phyloP scores from a whole-genome alignment of 2,797 vertebrate species.

The Tiaroga cobitis region DNA sequence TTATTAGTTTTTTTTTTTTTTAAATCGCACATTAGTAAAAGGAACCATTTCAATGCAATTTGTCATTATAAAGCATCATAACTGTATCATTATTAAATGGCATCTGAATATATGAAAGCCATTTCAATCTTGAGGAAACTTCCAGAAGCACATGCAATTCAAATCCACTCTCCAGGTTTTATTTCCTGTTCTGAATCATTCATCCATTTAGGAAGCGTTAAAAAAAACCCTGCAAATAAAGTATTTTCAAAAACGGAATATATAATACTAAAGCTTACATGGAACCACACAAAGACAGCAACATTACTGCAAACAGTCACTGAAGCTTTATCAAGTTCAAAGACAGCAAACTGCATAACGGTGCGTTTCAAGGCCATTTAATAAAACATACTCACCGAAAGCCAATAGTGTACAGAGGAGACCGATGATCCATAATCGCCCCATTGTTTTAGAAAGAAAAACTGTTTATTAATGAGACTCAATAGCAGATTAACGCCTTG shows the following conservation, averaged over 20 bases:
- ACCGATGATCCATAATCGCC: slow-evolving; percentile 82
- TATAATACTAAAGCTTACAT: not conserved
- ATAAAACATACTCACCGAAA: slow-evolving; percentile 82
- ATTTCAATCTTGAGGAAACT: slow-evolving; percentile 54
- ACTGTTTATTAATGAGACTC: slow-evolving; percentile 16
- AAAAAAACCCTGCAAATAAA: not conserved
- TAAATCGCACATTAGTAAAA: not conserved
- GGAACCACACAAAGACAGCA: not conserved
- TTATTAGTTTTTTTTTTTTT: not conserved
- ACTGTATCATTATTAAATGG: not conserved
- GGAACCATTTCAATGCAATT: not conserved
- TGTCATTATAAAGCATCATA: not conserved
- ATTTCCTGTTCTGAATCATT: slow-evolving; percentile 29
- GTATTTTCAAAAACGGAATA: not conserved
- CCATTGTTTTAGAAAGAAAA: slow-evolving; percentile 76
- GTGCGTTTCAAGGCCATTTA: not conserved
- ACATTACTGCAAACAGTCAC: not conserved
- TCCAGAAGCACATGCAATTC: slow-evolving; percentile 59
- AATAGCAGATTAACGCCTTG: slow-evolving; percentile 47
- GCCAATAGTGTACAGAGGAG: slow-evolving; percentile 83
- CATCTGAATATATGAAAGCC: not conserved
- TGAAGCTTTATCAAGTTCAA: slow-evolving; percentile 43
- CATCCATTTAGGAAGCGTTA: not conserved
- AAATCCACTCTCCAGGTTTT: slow-evolving; percentile 11
- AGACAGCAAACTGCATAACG: not conserved